Conservation (phyloP, 2,888 invertebrate genomes). For the Chalcosyrphus nemorum region DNA sequence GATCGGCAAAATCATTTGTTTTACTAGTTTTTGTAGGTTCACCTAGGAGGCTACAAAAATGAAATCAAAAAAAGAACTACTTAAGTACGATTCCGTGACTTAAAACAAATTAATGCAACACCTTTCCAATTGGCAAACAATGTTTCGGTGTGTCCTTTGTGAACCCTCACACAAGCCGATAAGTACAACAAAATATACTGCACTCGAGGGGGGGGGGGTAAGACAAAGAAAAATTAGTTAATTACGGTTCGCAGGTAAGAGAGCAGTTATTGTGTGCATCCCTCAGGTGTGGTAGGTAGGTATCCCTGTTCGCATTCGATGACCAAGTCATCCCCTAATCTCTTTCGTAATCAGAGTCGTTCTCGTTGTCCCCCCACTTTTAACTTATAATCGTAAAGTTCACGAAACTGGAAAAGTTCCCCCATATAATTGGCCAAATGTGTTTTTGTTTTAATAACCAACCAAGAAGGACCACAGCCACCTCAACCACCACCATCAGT, state of each 20-base stretch:
- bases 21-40: slow-evolving; percentile 53
- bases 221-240: slow-evolving; percentile 64
- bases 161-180: slow-evolving; percentile 52
- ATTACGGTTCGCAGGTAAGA: slow-evolving; percentile 48
- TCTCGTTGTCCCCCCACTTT: not conserved
- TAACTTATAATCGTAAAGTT: slow-evolving; percentile 57
- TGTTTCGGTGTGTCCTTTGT: slow-evolving; percentile 57
- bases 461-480: slow-evolving; percentile 4
- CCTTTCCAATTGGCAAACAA: slow-evolving; percentile 50
- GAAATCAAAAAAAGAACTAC: slow-evolving; percentile 18
- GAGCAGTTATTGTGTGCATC: slow-evolving; percentile 6
- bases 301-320: not conserved
- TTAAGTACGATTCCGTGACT: slow-evolving; percentile 58
- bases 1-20: slow-evolving; percentile 71
- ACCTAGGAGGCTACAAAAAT: slow-evolving; percentile 30
- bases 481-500: slow-evolving; percentile 2
- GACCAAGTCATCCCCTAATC: slow-evolving; percentile 35
- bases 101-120: slow-evolving; percentile 64
- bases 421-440: slow-evolving; percentile 29
- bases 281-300: slow-evolving; percentile 36
- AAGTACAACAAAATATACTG: not conserved
- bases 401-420: slow-evolving; percentile 52
- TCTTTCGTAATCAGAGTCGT: slow-evolving; percentile 12
- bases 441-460: slow-evolving; percentile 51
- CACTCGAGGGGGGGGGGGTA: not conserved